A percentile compares a stretch with the other conserved stretches of the same genome.
These are phyloP conservation scores for Lerema accius DNA, from an alignment of 1,140 invertebrate genomes.

Conservation along the genomic window DNA sequence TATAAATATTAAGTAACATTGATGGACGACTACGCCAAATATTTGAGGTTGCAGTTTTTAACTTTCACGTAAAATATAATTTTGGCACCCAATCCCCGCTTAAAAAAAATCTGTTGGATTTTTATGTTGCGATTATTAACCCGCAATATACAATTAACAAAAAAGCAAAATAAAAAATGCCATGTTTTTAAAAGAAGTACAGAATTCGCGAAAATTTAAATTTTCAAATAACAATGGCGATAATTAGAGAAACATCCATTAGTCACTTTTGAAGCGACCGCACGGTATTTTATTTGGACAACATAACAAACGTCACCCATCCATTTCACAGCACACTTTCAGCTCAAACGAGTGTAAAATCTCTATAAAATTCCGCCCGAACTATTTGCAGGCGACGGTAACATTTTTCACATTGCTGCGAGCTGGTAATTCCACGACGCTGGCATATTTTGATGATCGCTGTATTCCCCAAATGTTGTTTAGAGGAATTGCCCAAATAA, in stretches of 20 bases:
- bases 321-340: conserved; percentile 2
- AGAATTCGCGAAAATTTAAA: no score
- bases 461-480: conserved; percentile 15
- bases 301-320: neutral
- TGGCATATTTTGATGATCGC: conserved; percentile 12
- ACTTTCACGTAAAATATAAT: no score
- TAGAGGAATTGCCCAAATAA: conserved; percentile 14
- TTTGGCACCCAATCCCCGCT: no score
- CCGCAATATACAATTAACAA: no score
- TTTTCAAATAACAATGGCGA: no score
- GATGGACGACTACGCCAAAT: no score
- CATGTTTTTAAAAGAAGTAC: no score
- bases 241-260: neutral
- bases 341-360: conserved; percentile 4
- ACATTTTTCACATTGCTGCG: conserved; percentile 8
- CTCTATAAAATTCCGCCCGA: conserved; percentile 9
- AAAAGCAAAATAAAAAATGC: no score
- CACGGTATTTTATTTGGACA: neutral
- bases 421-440: neutral
- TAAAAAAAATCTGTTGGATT: no score
- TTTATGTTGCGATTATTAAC: no score
- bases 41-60: no score
- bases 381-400: neutral
- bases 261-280: neutral
- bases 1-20: no score